Evolutionary conservation across 2,888 invertebrate species (phyloP).

Genomic region (Luperina testacea): DNA sequence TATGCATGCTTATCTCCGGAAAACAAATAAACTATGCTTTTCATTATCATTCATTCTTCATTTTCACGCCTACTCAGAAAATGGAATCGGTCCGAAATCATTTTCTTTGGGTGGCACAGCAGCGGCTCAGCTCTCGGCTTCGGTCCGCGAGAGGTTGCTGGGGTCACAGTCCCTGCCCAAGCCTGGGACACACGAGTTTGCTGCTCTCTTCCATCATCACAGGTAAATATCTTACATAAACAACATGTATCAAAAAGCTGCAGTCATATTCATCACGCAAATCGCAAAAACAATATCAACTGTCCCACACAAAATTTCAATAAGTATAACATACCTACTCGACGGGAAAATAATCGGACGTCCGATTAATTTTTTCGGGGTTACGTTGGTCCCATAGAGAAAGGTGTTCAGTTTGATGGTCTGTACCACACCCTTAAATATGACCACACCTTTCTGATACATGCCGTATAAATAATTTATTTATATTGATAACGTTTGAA

Average conservation of each 20-base stretch:
- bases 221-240: slow-evolving; percentile 77
- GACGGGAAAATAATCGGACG: no score
- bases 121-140: slow-evolving; percentile 96
- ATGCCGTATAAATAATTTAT: no score
- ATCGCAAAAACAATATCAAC: no score
- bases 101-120: slow-evolving; percentile 96
- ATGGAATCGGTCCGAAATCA: slow-evolving; percentile 95
- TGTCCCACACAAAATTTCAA: no score
- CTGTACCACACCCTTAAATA: no score
- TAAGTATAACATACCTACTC: no score
- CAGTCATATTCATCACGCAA: no score
- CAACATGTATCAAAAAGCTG: no score
- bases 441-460: no score
- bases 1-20: neutral
- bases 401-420: no score
- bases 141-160: slow-evolving; percentile 95
- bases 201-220: slow-evolving; percentile 91
- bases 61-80: slow-evolving; percentile 84
- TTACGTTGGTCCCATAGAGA: no score
- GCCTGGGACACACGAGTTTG: slow-evolving; percentile 93
- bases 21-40: slow-evolving; percentile 26
- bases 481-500: neutral
- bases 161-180: slow-evolving; percentile 97
- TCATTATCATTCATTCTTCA: slow-evolving; percentile 47
- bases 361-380: no score